A percentile compares a stretch with the other conserved stretches of the same genome.
These are phyloP conservation scores for Rhynchotus rufescens DNA, from an alignment of 2,797 vertebrate species.

Conservation along the genomic window DNA sequence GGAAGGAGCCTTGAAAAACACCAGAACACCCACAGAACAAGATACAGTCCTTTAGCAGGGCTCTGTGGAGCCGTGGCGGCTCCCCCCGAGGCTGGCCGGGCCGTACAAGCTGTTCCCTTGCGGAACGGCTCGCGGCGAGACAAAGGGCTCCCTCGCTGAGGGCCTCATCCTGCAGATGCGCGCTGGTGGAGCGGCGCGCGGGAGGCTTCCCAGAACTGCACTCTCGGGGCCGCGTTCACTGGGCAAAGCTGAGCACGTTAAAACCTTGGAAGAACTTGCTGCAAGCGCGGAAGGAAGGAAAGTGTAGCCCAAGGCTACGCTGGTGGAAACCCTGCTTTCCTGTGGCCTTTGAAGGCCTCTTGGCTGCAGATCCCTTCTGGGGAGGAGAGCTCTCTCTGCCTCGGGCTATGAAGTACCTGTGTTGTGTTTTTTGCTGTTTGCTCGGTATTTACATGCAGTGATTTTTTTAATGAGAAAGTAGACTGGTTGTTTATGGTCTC, in stretches of 20 bases:
- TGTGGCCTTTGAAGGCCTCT: neutral
- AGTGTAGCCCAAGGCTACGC: neutral
- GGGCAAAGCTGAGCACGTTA: neutral
- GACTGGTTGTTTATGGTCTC: neutral
- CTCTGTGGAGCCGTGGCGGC: neutral
- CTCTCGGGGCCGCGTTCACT: neutral
- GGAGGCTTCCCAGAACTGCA: neutral
- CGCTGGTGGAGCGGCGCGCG: neutral
- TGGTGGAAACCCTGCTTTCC: neutral
- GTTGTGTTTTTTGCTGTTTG: neutral
- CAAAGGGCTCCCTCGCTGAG: neutral
- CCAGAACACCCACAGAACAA: constrained; percentile 48
- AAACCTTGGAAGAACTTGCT: constrained; percentile 35
- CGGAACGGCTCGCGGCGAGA: neutral
- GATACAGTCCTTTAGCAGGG: neutral
- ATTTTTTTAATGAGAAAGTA: neutral
- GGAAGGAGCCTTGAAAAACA: constrained; percentile 59
- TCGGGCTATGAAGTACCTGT: fast-evolving
- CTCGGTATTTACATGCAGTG: neutral
- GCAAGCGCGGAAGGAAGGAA: neutral
- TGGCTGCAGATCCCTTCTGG: neutral
- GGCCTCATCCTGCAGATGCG: neutral
- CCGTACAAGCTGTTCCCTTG: neutral
- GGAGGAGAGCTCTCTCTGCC: neutral
- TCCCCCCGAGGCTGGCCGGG: neutral